Evolutionary conservation across 2,888 invertebrate genomes (phyloP).

Genomic region (Rhingia rostrata): DNA sequence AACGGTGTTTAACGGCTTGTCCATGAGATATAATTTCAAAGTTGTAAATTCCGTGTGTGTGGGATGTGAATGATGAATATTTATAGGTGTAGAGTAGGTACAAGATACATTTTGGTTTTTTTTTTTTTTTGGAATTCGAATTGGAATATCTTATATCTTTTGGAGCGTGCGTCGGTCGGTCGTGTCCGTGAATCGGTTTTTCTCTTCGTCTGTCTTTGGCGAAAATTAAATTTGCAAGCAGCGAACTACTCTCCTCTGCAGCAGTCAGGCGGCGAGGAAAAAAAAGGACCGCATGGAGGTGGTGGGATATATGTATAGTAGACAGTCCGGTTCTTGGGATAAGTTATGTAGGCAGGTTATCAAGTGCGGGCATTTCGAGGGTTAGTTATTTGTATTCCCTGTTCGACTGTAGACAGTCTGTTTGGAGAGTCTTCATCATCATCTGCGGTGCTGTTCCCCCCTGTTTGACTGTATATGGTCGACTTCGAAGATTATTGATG

Average conservation of each 20-base stretch:
- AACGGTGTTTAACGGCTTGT: not conserved
- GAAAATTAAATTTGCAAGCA: conserved; percentile 46
- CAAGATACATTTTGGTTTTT: not conserved
- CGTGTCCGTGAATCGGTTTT: conserved; percentile 5
- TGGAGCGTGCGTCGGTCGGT: not conserved
- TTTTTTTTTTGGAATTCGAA: not conserved
- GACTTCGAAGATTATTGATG: conserved; percentile 59
- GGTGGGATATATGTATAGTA: conserved; percentile 15
- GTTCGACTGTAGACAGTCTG: conserved; percentile 19
- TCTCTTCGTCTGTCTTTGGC: conserved; percentile 28
- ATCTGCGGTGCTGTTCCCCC: not conserved
- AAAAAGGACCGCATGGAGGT: conserved; percentile 31
- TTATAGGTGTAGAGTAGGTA: not conserved
- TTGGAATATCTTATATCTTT: not conserved
- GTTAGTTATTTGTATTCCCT: conserved; percentile 1
- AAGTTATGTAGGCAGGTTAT: conserved; percentile 69
- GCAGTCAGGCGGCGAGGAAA: too few species aligned
- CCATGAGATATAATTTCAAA: not conserved
- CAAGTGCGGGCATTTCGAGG: conserved; percentile 27
- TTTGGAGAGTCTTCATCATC: conserved; percentile 7
- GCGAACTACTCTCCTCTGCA: conserved; percentile 40
- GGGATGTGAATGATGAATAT: conserved; percentile 20
- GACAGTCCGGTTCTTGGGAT: conserved; percentile 61
- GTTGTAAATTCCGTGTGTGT: conserved; percentile 16
- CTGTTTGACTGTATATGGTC: conserved; percentile 17